A percentile compares a stretch with the other conserved stretches of the same genome.
Evolutionary conservation across 2,797 vertebrate species (phyloP).

Genomic region (Botia kubotai): DNA sequence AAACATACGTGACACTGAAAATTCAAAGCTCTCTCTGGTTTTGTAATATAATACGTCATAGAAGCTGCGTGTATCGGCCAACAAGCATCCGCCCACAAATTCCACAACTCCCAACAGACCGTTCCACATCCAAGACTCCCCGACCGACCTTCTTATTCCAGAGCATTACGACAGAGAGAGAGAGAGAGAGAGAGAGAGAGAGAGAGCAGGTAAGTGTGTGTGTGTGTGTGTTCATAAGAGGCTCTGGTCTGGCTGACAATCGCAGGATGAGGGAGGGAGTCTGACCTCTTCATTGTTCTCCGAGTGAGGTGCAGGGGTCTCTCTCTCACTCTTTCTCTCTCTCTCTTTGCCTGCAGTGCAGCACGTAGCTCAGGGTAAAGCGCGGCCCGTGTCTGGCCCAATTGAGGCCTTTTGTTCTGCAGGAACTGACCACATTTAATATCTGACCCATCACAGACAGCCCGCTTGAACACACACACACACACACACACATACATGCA

Average conservation of each 20-base stretch:
- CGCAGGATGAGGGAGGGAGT: slow-evolving; percentile 93
- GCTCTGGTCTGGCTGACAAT: slow-evolving; percentile 81
- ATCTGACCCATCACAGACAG: slow-evolving; percentile 21
- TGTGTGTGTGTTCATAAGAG: slow-evolving; percentile 20
- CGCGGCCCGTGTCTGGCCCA: slow-evolving; percentile 62
- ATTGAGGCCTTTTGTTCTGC: slow-evolving; percentile 54
- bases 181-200: slow-evolving; percentile 3
- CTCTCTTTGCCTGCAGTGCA: slow-evolving; percentile 68
- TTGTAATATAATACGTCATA: slow-evolving; percentile 40
- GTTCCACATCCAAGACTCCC: slow-evolving; percentile 49
- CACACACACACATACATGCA: slow-evolving; percentile 29
- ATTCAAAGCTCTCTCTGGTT: not conserved
- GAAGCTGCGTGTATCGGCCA: slow-evolving; percentile 16
- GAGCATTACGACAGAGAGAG: not conserved
- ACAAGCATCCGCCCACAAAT: slow-evolving; percentile 37
- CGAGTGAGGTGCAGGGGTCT: slow-evolving; percentile 58
- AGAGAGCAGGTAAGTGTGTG: slow-evolving; percentile 24
- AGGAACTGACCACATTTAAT: slow-evolving; percentile 52
- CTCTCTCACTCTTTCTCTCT: not conserved
- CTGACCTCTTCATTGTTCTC: slow-evolving; percentile 94
- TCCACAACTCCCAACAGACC: slow-evolving; percentile 40
- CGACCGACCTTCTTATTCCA: slow-evolving; percentile 50
- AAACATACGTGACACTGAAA: not conserved
- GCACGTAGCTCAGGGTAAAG: slow-evolving; percentile 79
- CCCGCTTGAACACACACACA: slow-evolving; percentile 1